These are phyloP conservation scores for Cyclina sinensis DNA, from an alignment of 1,140 invertebrate species.

Conservation along the genomic window DNA sequence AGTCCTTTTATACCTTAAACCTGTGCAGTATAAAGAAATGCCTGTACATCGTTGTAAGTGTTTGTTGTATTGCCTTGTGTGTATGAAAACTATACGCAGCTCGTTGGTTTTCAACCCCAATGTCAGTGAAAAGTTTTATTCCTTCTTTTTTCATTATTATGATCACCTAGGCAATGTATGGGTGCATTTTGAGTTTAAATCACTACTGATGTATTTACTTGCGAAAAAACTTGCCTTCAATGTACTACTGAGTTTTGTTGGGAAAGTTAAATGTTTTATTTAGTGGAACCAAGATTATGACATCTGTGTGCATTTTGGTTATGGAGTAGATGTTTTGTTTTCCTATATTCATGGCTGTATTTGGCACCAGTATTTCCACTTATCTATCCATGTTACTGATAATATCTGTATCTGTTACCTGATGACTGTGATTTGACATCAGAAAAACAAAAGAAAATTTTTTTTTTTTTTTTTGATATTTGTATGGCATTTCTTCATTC, in stretches of 20 bases:
- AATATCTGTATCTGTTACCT: constrained; percentile 32
- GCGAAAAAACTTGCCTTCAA: constrained; percentile 65
- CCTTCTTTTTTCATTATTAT: constrained; percentile 66
- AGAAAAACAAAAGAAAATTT: no score
- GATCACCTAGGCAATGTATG: constrained; percentile 68
- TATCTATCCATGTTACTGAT: constrained; percentile 38
- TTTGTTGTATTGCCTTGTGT: constrained; percentile 73
- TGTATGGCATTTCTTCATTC: constrained; percentile 81
- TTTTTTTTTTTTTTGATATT: not conserved
- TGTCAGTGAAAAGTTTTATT: constrained; percentile 55
- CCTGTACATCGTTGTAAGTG: constrained; percentile 78
- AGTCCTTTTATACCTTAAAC: constrained; percentile 76
- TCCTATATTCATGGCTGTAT: constrained; percentile 68
- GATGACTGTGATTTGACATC: not conserved
- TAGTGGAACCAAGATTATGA: constrained; percentile 51
- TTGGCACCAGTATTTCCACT: constrained; percentile 65
- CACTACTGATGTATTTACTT: constrained; percentile 64
- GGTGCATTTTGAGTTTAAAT: constrained; percentile 70
- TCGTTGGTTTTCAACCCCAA: constrained; percentile 62
- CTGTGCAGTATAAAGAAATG: constrained; percentile 86
- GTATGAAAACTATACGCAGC: constrained; percentile 68
- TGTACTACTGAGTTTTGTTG: constrained; percentile 67
- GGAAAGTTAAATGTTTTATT: constrained; percentile 60
- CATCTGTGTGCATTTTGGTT: constrained; percentile 69
- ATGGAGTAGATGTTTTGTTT: constrained; percentile 70